These are phyloP conservation scores for Trypoxylus dichotomus DNA, from an alignment of 1,140 invertebrate species.

Conservation along the genomic window DNA sequence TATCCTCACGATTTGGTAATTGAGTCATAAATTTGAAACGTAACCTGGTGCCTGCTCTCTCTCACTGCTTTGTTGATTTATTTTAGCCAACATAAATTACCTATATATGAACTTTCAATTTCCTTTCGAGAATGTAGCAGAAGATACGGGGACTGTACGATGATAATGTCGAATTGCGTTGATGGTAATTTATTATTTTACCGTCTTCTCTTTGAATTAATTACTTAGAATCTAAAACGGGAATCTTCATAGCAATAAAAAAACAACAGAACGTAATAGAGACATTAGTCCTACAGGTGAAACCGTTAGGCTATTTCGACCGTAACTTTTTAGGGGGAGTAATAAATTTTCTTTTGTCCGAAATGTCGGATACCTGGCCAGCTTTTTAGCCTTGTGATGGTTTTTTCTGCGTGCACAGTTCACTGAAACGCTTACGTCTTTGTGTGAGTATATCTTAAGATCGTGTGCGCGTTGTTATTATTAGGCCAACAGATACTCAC, in stretches of 20 bases:
- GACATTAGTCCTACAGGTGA: constrained; percentile 18
- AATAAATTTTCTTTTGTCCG: constrained; percentile 23
- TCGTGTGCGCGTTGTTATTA: background rate
- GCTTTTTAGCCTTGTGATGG: background rate
- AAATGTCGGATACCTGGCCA: constrained; percentile 15
- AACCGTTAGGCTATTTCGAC: constrained; percentile 20
- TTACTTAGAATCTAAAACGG: background rate
- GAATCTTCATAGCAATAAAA: background rate
- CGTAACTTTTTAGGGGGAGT: constrained; percentile 18
- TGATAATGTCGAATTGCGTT: background rate
- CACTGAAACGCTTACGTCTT: background rate
- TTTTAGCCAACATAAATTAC: constrained; percentile 32
- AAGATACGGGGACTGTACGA: background rate
- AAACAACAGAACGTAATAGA: constrained; percentile 8
- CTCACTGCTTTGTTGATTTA: constrained; percentile 29
- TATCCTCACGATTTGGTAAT: constrained; percentile 35
- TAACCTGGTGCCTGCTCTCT: constrained; percentile 29
- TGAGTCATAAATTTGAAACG: constrained; percentile 33
- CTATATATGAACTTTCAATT: constrained; percentile 25
- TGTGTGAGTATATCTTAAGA: background rate
- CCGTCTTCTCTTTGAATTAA: too few species aligned
- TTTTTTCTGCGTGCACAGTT: background rate
- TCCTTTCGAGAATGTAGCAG: background rate
- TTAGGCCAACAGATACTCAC: background rate
- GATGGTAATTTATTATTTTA: background rate